Evolutionary conservation across 2,797 vertebrate species (phyloP), one percentile per base, ranked within the genome.

Genomic region (Ptychadena robeensis): DNA sequence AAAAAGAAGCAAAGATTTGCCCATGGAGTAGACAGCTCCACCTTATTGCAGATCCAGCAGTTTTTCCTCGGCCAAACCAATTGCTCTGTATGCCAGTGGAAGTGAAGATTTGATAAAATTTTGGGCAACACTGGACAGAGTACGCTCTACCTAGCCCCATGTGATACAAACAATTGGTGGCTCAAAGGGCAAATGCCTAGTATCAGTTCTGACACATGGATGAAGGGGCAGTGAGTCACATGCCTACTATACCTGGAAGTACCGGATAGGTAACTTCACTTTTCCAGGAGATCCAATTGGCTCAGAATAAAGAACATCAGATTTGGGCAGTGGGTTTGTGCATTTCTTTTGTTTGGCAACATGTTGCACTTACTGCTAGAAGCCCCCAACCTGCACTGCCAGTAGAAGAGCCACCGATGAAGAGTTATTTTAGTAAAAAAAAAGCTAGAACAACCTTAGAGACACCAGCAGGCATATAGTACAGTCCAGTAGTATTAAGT

Each of bases 401-500:
- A 79, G 11, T 77, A 18, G 31, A n/a, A 65, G 22, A 67, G 40
- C 40, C 37, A 44, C 63, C 48, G n/a, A 11, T 30, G n/a, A n/a
- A 14, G 14, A 75, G 57, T 11, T 28, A 27, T 8, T 12, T 71
- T 15, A 40, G 15, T 31, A 57, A 25, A 57, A 25, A 32, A 65
- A n/a, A 65, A 65, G 38, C 40, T 48, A 64, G 28, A 61, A 27
- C 32, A 63, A 10, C 28, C 48, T 61, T 74, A 28, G 22, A 37
- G 37, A 32, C 73, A 25, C 48, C 71, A 75, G 53, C 66, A 53
- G 64, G 80, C 38, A 76, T 80, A 70, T 31, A 40, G 32, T 67
- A 79, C 38, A 85, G 32, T 67, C 73, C 38, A 85, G 78, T 85
- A 74, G 76, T 69, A 61, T 28, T 61, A 69, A 69, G 32, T 84